phyloP scores from a whole-genome alignment of 2,888 invertebrate genomes.

The Minunthozetes semirufus region DNA sequence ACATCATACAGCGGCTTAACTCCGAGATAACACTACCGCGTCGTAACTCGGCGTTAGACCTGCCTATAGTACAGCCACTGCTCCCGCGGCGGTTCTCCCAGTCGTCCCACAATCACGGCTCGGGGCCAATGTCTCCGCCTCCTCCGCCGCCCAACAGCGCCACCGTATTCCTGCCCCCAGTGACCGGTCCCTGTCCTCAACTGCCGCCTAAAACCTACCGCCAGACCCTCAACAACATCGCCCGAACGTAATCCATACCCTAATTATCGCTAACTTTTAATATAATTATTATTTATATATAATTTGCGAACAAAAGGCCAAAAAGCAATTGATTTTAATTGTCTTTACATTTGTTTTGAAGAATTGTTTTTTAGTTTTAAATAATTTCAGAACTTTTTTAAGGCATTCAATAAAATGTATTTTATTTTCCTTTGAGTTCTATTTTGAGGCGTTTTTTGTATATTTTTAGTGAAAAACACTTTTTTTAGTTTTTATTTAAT shows the following conservation, averaged over 20 bases:
- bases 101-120: neutral
- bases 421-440: too few species aligned
- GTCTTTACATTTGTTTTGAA: too few species aligned
- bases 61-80: constrained; percentile 50
- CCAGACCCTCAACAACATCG: constrained; percentile 24
- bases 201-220: constrained; percentile 41
- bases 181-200: constrained; percentile 31
- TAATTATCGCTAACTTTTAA: neutral
- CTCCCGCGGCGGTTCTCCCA: constrained; percentile 49
- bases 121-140: constrained; percentile 19
- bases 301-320: too few species aligned
- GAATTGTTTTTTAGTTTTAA: too few species aligned
- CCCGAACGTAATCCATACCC: neutral
- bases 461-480: too few species aligned
- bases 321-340: too few species aligned
- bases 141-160: constrained; percentile 33
- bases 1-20: constrained; percentile 27
- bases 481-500: too few species aligned
- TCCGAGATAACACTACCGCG: constrained; percentile 33
- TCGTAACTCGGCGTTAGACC: constrained; percentile 39
- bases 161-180: constrained; percentile 31
- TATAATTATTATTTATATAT: neutral
- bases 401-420: too few species aligned
- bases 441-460: too few species aligned
- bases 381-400: too few species aligned